A percentile compares a stretch with the other conserved stretches of the same genome.
Evolutionary conservation across 2,113 vertebrate species (phyloP).

Genomic region (Sinocyclocheilus rhinocerous): DNA sequence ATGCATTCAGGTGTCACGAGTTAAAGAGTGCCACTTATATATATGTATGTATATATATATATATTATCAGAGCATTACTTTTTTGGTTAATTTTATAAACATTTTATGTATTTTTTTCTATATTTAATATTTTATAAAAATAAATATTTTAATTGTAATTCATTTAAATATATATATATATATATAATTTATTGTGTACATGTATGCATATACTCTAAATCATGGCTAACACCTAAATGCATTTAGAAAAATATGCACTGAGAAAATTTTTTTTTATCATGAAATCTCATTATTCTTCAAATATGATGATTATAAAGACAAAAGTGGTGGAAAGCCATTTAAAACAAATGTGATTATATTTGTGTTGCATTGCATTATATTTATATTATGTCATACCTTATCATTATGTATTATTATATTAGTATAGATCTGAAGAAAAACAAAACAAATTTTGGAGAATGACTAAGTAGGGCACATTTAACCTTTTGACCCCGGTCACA

Average conservation of each 20-base stretch:
- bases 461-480: slow-evolving; percentile 17
- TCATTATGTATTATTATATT: background rate
- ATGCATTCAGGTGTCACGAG: background rate
- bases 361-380: background rate
- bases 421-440: background rate
- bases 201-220: too few species aligned
- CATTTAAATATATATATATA: too few species aligned
- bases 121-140: too few species aligned
- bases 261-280: too few species aligned
- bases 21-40: background rate
- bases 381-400: background rate
- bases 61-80: background rate
- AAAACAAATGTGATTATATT: background rate
- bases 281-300: too few species aligned
- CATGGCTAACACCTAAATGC: too few species aligned
- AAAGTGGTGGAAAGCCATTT: background rate
- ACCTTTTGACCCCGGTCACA: slow-evolving; percentile 52
- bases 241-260: too few species aligned
- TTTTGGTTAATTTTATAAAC: background rate
- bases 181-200: too few species aligned
- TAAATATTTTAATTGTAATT: too few species aligned
- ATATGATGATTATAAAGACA: too few species aligned
- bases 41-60: too few species aligned
- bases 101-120: background rate
- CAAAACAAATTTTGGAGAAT: background rate